Percentiles rank a stretch among this genome's conserved stretches.
These are phyloP conservation scores for Zele albiditarsus DNA, from an alignment of 2,888 invertebrate genomes.

Conservation along the genomic window DNA sequence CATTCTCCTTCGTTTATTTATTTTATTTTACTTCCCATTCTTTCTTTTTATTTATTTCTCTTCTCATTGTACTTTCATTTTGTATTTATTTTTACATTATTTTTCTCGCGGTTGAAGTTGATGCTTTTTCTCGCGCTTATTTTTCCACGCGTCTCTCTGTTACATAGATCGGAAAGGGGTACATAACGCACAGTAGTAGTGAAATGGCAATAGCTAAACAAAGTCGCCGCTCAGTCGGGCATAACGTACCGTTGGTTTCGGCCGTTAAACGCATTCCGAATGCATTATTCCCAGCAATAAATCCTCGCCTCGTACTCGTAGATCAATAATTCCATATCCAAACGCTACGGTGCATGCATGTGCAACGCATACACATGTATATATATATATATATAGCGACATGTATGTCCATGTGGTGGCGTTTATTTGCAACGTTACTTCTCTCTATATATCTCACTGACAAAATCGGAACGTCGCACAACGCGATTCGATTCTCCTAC, in stretches of 20 bases:
- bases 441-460: slow-evolving; percentile 40
- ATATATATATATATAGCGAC: background rate
- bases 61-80: slow-evolving; percentile 10
- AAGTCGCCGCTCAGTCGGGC: slow-evolving; percentile 53
- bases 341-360: slow-evolving; percentile 51
- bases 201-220: slow-evolving; percentile 48
- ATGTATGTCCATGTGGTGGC: slow-evolving; percentile 42
- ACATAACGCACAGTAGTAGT: background rate
- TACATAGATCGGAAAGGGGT: background rate
- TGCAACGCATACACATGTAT: slow-evolving; percentile 11
- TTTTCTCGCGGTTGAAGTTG: slow-evolving; percentile 32
- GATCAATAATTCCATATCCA: slow-evolving; percentile 69
- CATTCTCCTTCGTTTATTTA: slow-evolving; percentile 7
- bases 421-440: slow-evolving; percentile 59
- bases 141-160: slow-evolving; percentile 32
- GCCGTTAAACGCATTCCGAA: slow-evolving; percentile 68
- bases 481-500: slow-evolving; percentile 39
- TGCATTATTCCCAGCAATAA: slow-evolving; percentile 68
- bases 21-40: background rate
- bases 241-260: slow-evolving; percentile 55
- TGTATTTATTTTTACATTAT: slow-evolving; percentile 14
- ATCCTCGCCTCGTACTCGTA: slow-evolving; percentile 63
- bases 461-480: slow-evolving; percentile 46
- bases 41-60: slow-evolving; percentile 2
- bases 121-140: slow-evolving; percentile 16